These are phyloP conservation scores for Percina caprodes DNA, from an alignment of 2,113 vertebrate genomes.

Conservation along the genomic window DNA sequence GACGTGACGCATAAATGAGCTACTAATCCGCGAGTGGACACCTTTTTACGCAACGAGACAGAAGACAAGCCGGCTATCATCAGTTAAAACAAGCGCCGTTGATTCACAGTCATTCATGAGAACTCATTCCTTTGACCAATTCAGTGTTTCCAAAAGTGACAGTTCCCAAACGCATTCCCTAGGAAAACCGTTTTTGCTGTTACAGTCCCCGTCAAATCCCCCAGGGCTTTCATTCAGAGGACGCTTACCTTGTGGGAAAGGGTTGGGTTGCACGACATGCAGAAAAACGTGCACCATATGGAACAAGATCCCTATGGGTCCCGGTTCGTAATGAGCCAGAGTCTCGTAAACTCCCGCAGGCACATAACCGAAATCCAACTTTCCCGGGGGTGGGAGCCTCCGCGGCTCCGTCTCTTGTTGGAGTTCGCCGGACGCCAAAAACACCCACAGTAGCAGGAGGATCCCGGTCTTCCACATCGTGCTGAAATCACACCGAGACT, in stretches of 20 bases:
- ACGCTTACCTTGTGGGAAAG: constrained; percentile 90
- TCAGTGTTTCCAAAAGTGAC: not conserved
- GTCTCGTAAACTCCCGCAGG: constrained; percentile 90
- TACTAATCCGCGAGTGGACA: constrained; percentile 16
- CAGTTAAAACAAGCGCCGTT: not conserved
- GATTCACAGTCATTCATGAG: not conserved
- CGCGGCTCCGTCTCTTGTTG: constrained; percentile 69
- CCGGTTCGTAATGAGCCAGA: constrained; percentile 86
- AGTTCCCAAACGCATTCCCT: not conserved
- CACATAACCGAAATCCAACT: constrained; percentile 90
- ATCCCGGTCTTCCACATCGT: constrained; percentile 82
- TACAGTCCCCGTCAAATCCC: not conserved
- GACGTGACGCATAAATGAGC: constrained; percentile 24
- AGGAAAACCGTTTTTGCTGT: not conserved
- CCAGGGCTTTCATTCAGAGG: not conserved
- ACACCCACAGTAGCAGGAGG: constrained; percentile 79
- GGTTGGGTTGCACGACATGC: constrained; percentile 89
- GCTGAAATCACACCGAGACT: not conserved
- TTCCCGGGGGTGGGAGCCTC: constrained; percentile 72
- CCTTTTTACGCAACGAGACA: not conserved
- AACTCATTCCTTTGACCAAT: not conserved
- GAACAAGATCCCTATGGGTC: constrained; percentile 90
- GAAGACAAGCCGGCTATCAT: not conserved
- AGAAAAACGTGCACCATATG: constrained; percentile 89
- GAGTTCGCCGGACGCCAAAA: constrained; percentile 76